phyloP scores from a whole-genome alignment of 2,113 vertebrate genomes.

The Thunnus thynnus region DNA sequence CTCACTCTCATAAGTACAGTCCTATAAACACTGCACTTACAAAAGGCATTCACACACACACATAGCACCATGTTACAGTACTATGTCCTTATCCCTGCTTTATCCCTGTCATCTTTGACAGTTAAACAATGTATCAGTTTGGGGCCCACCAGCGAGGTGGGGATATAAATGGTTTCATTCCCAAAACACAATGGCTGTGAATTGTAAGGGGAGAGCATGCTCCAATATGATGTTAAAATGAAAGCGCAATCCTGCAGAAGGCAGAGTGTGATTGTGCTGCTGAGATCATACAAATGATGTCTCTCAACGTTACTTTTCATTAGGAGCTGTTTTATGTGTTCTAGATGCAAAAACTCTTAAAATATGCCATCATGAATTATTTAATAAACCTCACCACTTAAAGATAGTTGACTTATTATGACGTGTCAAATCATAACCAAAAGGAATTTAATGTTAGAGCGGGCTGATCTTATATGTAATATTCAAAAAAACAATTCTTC shows the following conservation, averaged over 20 bases:
- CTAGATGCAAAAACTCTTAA: neutral
- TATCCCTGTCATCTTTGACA: constrained; percentile 57
- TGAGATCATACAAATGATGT: neutral
- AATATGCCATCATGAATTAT: neutral
- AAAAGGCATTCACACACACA: constrained; percentile 12
- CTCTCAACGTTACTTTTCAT: neutral
- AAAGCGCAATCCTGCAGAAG: constrained; percentile 10
- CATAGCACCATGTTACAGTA: constrained; percentile 21
- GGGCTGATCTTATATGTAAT: neutral
- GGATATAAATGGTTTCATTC: constrained; percentile 58
- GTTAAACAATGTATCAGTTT: constrained; percentile 52
- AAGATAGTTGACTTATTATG: neutral
- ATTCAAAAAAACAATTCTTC: neutral
- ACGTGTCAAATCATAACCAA: neutral
- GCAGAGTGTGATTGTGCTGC: neutral
- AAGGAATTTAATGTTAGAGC: neutral
- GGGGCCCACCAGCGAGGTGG: constrained; percentile 12
- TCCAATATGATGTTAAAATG: constrained; percentile 17
- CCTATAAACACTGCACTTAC: constrained; percentile 15
- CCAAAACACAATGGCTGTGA: constrained; percentile 46
- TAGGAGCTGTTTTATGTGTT: neutral
- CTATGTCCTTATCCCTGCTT: constrained; percentile 43
- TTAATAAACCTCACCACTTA: neutral
- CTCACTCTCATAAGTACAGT: constrained; percentile 12
- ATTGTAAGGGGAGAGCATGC: constrained; percentile 27